phyloP scores from a whole-genome alignment of 1,140 invertebrate genomes.

The Phthorimaea operculella region DNA sequence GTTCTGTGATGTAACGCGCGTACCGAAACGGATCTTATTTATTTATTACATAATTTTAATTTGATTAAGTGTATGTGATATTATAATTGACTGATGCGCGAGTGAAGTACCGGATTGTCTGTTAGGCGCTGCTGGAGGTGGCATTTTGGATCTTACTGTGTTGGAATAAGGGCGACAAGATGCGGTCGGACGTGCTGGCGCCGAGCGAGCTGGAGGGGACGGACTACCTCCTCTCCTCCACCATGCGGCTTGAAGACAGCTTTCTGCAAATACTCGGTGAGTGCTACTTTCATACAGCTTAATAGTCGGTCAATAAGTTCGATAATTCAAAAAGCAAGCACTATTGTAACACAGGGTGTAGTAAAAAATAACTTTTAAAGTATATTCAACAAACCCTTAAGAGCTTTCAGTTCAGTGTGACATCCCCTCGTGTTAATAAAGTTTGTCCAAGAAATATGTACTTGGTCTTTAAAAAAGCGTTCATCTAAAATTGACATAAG shows the following conservation, averaged over 20 bases:
- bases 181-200: slow-evolving; percentile 63
- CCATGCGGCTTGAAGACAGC: slow-evolving; percentile 69
- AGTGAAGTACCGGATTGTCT: not conserved
- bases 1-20: not conserved
- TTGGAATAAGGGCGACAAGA: slow-evolving; percentile 36
- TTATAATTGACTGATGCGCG: not conserved
- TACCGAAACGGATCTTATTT: not conserved
- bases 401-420: too few species aligned
- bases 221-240: slow-evolving; percentile 71
- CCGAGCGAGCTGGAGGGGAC: slow-evolving; percentile 70
- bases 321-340: too few species aligned
- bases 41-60: not conserved
- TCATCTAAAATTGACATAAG: too few species aligned
- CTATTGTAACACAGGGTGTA: too few species aligned
- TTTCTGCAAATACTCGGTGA: slow-evolving; percentile 71
- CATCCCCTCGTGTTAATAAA: too few species aligned
- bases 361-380: too few species aligned
- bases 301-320: too few species aligned
- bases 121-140: slow-evolving; percentile 10
- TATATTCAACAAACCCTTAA: too few species aligned
- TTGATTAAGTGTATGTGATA: not conserved
- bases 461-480: too few species aligned
- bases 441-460: too few species aligned
- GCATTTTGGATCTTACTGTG: slow-evolving; percentile 27
- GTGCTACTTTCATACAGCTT: slow-evolving; percentile 22